Conservation (phyloP, 2,113 vertebrate species). For the Murina feae region DNA sequence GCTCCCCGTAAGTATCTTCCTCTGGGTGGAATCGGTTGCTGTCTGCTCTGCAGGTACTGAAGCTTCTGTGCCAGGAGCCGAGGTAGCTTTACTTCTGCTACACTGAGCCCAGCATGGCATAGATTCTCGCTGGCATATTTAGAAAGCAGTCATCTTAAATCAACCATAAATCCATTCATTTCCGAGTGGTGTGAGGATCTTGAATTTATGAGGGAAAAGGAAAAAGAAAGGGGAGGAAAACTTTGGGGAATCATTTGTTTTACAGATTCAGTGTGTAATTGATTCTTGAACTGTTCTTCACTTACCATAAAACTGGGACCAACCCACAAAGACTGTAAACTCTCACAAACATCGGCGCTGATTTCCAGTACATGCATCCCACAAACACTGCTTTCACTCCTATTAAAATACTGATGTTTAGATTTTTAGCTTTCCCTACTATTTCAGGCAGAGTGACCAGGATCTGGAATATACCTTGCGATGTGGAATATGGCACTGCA, state of each 20-base stretch:
- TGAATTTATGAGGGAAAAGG: neutral
- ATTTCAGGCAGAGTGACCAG: neutral
- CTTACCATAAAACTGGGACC: neutral
- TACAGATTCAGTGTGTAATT: neutral
- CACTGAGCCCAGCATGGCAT: accelerated
- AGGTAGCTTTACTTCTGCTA: neutral
- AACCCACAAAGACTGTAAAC: neutral
- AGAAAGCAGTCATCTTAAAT: neutral
- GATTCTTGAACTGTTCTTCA: neutral
- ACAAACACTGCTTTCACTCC: neutral
- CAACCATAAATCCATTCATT: constrained; percentile 52
- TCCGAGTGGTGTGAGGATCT: neutral
- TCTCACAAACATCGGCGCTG: neutral
- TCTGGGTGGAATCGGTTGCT: neutral
- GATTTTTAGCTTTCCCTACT: neutral
- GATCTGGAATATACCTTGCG: neutral
- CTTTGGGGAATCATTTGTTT: neutral
- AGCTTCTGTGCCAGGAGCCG: neutral
- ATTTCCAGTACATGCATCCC: neutral
- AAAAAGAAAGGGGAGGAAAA: neutral
- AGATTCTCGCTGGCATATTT: neutral
- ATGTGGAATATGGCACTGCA: neutral
- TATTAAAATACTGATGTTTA: neutral
- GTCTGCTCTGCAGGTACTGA: neutral
- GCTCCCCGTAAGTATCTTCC: constrained; percentile 93